These are phyloP conservation scores for Eupeodes latifasciatus DNA, from an alignment of 2,888 invertebrate genomes.

Conservation along the genomic window DNA sequence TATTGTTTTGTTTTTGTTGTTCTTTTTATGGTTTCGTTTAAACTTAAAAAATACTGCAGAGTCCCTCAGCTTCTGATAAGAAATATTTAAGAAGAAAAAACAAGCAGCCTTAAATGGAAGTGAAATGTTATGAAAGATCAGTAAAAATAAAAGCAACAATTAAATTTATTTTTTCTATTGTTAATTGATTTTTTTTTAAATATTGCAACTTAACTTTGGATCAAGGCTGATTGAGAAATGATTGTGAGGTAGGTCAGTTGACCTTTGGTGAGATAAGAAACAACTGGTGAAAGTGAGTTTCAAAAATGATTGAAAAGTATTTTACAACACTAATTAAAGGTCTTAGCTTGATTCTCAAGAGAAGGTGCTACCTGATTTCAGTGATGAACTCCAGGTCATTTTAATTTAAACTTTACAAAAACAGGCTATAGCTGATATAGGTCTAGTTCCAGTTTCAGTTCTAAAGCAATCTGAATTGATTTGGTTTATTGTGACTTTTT, in stretches of 20 bases:
- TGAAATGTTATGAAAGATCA: constrained; percentile 6
- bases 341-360: not conserved
- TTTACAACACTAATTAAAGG: not conserved
- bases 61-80: constrained; percentile 1
- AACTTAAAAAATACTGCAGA: not conserved
- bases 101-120: not conserved
- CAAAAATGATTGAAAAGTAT: not conserved
- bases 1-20: not conserved
- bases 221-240: not conserved
- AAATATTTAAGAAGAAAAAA: not conserved
- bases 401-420: no score
- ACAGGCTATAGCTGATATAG: no score
- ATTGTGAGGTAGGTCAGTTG: not conserved
- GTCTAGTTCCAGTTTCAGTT: no score
- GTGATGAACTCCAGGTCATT: no score
- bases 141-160: not conserved
- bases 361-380: no score
- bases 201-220: constrained; percentile 4
- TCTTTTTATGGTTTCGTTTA: not conserved
- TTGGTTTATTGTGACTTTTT: no score
- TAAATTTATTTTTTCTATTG: not conserved
- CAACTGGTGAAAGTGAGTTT: not conserved
- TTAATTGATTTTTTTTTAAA: not conserved
- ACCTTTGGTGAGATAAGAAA: not conserved
- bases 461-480: no score